Conservation (phyloP, 2,888 invertebrate genomes). For the Drosophila koepferae region DNA sequence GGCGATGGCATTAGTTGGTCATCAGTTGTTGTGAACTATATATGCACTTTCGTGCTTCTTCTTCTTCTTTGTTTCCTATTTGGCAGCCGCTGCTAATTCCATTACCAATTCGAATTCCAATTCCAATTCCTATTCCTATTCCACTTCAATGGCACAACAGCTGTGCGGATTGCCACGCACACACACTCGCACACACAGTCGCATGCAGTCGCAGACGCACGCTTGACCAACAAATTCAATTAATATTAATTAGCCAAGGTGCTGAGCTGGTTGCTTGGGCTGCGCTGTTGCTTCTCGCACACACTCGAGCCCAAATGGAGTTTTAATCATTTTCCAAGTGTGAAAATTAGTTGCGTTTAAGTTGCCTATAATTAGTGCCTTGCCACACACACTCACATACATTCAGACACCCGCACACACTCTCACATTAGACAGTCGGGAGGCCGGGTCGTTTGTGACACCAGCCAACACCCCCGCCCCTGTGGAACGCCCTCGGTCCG, state of each 20-base stretch:
- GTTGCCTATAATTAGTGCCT: conserved; percentile 77
- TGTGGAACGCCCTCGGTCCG: conserved; percentile 2
- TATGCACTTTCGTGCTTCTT: conserved; percentile 37
- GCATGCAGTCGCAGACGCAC: conserved; percentile 14
- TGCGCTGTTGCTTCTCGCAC: conserved; percentile 66
- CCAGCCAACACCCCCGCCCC: conserved; percentile 37
- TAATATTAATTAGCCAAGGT: conserved; percentile 80
- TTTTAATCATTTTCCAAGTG: conserved; percentile 85
- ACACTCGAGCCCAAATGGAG: conserved; percentile 79
- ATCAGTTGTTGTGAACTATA: conserved; percentile 61
- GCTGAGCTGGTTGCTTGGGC: conserved; percentile 60
- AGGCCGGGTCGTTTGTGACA: conserved; percentile 64
- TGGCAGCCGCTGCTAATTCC: conserved; percentile 71
- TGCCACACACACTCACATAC: conserved; percentile 29
- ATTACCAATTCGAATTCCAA: conserved; percentile 39
- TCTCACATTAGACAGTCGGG: conserved; percentile 29
- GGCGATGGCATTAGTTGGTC: conserved; percentile 29
- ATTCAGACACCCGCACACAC: conserved; percentile 21
- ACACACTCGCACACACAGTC: conserved; percentile 18
- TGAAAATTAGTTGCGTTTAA: conserved; percentile 82
- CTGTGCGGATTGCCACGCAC: conserved; percentile 69
- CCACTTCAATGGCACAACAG: conserved; percentile 55
- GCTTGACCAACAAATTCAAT: conserved; percentile 74
- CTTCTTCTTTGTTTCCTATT: conserved; percentile 15
- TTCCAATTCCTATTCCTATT: conserved; percentile 46